Conservation (phyloP, 2,888 invertebrate genomes). For the Lobophora halterata region DNA sequence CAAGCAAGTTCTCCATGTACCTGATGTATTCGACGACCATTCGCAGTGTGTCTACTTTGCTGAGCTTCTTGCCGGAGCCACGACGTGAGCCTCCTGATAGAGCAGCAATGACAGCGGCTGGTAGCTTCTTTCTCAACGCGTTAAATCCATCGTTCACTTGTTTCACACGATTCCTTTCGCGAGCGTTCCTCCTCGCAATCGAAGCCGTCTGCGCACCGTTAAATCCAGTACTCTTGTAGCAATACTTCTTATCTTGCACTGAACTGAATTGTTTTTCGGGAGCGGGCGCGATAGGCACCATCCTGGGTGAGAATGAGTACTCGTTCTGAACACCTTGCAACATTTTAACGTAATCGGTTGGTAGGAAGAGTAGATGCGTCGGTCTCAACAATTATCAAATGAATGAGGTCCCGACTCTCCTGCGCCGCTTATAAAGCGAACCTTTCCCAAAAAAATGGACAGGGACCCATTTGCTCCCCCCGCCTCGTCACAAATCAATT, state of each 20-base stretch:
- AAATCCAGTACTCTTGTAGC: conserved; percentile 78
- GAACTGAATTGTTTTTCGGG: conserved; percentile 58
- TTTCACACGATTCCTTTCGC: conserved; percentile 96
- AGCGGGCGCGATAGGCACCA: conserved; percentile 79
- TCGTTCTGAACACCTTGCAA: conserved; percentile 48
- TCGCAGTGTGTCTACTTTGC: conserved; percentile 94
- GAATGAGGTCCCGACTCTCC: conserved; percentile 59
- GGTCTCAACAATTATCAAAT: conserved; percentile 49
- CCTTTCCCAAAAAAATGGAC: conserved; percentile 65
- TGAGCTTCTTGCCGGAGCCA: conserved; percentile 90
- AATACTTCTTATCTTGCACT: conserved; percentile 81
- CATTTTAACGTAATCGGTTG: conserved; percentile 38
- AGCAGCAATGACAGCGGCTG: conserved; percentile 87
- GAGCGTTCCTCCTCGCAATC: conserved; percentile 94
- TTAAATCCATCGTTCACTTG: conserved; percentile 97
- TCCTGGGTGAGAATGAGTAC: conserved; percentile 47
- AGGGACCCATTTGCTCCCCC: conserved; percentile 63
- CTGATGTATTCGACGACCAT: conserved; percentile 95
- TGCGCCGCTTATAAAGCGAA: conserved; percentile 62
- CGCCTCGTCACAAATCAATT: conserved; percentile 51
- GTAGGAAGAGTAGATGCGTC: conserved; percentile 41
- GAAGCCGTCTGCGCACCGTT: conserved; percentile 87
- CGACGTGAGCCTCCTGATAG: conserved; percentile 83
- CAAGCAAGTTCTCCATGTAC: conserved; percentile 88
- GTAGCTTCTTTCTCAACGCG: conserved; percentile 91